Base-by-base conservation (phyloP, 2,797 vertebrate genomes). In the Lacerta agilis region DNA sequence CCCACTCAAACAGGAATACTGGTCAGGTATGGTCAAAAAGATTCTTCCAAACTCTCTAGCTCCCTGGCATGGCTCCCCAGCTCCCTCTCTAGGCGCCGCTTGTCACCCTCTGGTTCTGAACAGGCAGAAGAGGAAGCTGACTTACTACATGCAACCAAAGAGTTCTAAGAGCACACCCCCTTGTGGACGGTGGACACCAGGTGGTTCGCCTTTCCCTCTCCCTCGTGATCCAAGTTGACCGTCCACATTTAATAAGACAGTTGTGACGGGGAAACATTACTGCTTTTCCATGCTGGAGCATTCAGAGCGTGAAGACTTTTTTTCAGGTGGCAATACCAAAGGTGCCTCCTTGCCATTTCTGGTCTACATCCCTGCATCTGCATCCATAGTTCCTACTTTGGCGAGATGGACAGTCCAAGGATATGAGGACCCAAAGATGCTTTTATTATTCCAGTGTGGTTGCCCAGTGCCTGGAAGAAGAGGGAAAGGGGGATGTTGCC, bases 101-200 rank as follows among this genome's bases (percentile, higher is more conserved):
- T 9, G 23, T 49, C 41, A 11, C 29, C 66, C 7, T 82, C 1
- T 69, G 27, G 66, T 43, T 89, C 71, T 82, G 43, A n/a, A 66
- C 8, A 55, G 43, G 29, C 18, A 25, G 69, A 41, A 75, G 43
- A 6, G 75, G 11, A 79, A 78, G 72, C 58, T 73, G 33, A 72
- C 27, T 45, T 87, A n/a, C 38, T 87, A 87, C 8, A 66, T 49
- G 55, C 69, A 85, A 85, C 88, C 83, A 85, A 85, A 89, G 83
- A 85, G 43, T 85, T 89, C 33, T 76, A 8, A 86, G 67, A 81
- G 27, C 10, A 5, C 36, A 61, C 10, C 27, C 43, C 36, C 58
- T 77, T 85, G 18, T 76, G 43, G 71, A 58, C 11, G 4, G 17
- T 67, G 58, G 58, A 55, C 58, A 38, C 58, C 8, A 41, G 76